These are phyloP conservation scores for Acrocephalus kingi DNA, from an alignment of 2,113 vertebrate genomes.

Conservation along the genomic window DNA sequence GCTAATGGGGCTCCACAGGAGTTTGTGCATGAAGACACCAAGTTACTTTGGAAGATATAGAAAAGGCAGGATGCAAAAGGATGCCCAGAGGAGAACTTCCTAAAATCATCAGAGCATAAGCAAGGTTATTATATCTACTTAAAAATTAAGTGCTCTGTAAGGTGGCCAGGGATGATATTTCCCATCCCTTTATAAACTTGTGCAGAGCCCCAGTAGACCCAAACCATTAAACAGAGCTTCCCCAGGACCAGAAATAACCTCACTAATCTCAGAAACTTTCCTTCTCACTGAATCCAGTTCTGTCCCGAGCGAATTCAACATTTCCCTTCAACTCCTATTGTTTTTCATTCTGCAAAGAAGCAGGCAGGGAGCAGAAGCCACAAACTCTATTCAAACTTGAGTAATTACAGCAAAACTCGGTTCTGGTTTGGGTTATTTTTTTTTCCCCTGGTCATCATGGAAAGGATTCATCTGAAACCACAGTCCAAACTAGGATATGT, in stretches of 20 bases:
- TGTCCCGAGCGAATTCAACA: accelerated
- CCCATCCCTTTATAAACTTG: background rate
- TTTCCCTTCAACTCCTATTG: accelerated
- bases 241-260: background rate
- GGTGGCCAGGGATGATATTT: slow-evolving; percentile 4
- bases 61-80: background rate
- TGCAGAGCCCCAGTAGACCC: background rate
- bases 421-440: background rate
- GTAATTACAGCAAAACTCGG: background rate
- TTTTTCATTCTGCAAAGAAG: background rate
- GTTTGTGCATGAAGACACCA: background rate
- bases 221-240: background rate
- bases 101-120: slow-evolving; percentile 13
- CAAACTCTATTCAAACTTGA: background rate
- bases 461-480: slow-evolving; percentile 1
- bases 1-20: background rate
- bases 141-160: slow-evolving; percentile 30
- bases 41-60: background rate
- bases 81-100: background rate
- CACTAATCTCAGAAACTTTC: background rate
- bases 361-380: background rate
- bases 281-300: background rate
- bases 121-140: slow-evolving; percentile 33
- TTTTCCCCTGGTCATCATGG: background rate
- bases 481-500: background rate